Conservation (phyloP, 2,113 vertebrate genomes). For the Callipepla californica region DNA sequence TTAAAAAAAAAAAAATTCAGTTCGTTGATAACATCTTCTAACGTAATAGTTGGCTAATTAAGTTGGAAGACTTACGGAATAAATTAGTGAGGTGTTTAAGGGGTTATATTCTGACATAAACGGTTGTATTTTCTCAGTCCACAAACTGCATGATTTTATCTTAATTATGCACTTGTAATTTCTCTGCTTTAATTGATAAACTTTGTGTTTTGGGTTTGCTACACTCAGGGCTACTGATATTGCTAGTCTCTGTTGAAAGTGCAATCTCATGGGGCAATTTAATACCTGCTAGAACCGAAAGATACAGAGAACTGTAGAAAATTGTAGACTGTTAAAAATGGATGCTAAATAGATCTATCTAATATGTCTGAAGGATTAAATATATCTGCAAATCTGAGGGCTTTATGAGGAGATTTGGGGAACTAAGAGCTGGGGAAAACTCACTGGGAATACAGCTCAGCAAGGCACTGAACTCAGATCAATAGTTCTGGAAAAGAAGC, state of each 20-base stretch:
- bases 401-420: neutral
- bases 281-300: constrained; percentile 64
- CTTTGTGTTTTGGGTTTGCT: constrained; percentile 45
- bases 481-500: neutral
- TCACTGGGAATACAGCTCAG: neutral
- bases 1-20: neutral
- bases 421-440: neutral
- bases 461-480: neutral
- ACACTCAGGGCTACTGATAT: constrained; percentile 61
- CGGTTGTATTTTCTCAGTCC: constrained; percentile 19
- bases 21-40: neutral
- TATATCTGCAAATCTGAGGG: constrained; percentile 36
- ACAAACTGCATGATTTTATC: constrained; percentile 39
- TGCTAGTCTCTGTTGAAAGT: constrained; percentile 23
- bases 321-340: constrained; percentile 43
- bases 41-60: too few relatives aligned
- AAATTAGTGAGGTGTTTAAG: constrained; percentile 23
- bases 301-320: constrained; percentile 50
- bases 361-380: constrained; percentile 64
- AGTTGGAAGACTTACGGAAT: constrained; percentile 29
- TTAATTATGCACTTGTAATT: constrained; percentile 67
- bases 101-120: neutral
- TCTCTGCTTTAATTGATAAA: constrained; percentile 67
- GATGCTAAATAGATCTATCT: constrained; percentile 60
- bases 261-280: constrained; percentile 39